A percentile compares a stretch with the other conserved stretches of the same genome.
These are phyloP conservation scores for Glaucopsyche alexis DNA, from an alignment of 2,888 invertebrate species.

Conservation along the genomic window DNA sequence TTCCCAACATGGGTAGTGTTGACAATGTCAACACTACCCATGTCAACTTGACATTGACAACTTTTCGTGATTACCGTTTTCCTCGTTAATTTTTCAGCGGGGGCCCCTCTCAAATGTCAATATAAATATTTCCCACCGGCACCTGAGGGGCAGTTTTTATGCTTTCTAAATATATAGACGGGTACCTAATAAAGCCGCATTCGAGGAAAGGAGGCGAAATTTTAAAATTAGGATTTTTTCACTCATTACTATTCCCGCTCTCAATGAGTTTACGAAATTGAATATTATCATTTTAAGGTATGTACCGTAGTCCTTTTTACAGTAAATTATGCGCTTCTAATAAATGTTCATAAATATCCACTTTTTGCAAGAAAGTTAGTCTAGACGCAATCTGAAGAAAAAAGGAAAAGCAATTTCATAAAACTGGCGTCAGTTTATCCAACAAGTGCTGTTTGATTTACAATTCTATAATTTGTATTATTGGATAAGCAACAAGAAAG, in stretches of 20 bases:
- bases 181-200: not conserved
- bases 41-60: not conserved
- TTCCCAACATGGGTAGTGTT: constrained; percentile 3
- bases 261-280: too few relatives aligned
- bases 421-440: not conserved
- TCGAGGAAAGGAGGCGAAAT: not conserved
- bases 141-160: constrained; percentile 10
- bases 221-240: not conserved
- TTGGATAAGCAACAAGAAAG: constrained; percentile 15
- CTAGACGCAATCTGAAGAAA: not conserved
- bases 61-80: constrained; percentile 21
- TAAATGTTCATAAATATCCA: not conserved
- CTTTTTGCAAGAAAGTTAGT: not conserved
- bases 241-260: too few relatives aligned
- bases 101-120: not conserved
- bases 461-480: constrained; percentile 8
- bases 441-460: not conserved
- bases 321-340: too few relatives aligned
- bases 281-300: too few relatives aligned
- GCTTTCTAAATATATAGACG: not conserved
- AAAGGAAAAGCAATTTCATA: not conserved
- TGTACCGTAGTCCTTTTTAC: too few relatives aligned
- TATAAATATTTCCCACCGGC: not conserved
- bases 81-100: constrained; percentile 4
- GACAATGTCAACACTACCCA: too few relatives aligned